These are phyloP conservation scores for Zygaena filipendulae DNA, from an alignment of 2,888 invertebrate genomes.

Conservation along the genomic window DNA sequence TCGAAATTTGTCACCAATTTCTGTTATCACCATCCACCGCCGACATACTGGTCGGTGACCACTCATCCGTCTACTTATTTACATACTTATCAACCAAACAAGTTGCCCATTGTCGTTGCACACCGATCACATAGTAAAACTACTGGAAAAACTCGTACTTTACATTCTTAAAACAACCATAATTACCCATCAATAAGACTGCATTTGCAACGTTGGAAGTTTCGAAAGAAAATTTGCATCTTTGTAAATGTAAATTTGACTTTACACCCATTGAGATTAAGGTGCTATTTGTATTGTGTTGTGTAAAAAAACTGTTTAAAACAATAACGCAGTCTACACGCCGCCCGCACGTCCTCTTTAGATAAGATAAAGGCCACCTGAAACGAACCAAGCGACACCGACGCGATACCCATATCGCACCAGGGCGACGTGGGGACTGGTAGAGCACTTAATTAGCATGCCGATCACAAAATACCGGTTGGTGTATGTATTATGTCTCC, in stretches of 20 bases:
- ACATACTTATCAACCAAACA: slow-evolving; percentile 60
- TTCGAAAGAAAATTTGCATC: slow-evolving; percentile 23
- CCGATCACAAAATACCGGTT: slow-evolving; percentile 43
- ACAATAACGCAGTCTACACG: slow-evolving; percentile 50
- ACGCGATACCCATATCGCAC: slow-evolving; percentile 44
- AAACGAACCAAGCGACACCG: slow-evolving; percentile 54
- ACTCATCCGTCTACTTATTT: slow-evolving; percentile 60
- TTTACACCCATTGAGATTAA: slow-evolving; percentile 3
- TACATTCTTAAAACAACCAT: slow-evolving; percentile 24
- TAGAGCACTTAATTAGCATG: slow-evolving; percentile 59
- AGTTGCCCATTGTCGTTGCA: slow-evolving; percentile 55
- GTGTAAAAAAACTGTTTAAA: slow-evolving; percentile 24
- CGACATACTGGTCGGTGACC: slow-evolving; percentile 51
- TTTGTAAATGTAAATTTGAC: slow-evolving; percentile 15
- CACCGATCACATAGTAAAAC: slow-evolving; percentile 41
- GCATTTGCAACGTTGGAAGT: slow-evolving; percentile 14
- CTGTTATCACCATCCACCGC: too few species aligned
- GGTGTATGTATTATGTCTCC: too few species aligned
- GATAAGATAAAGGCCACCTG: slow-evolving; percentile 64
- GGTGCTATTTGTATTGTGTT: slow-evolving; percentile 19
- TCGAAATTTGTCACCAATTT: too few species aligned
- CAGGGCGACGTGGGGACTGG: slow-evolving; percentile 32
- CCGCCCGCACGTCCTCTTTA: slow-evolving; percentile 67
- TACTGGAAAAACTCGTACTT: slow-evolving; percentile 43
- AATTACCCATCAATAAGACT: too few species aligned